Conservation (phyloP, 2,888 invertebrate species). For the Argyra leucocephala region DNA sequence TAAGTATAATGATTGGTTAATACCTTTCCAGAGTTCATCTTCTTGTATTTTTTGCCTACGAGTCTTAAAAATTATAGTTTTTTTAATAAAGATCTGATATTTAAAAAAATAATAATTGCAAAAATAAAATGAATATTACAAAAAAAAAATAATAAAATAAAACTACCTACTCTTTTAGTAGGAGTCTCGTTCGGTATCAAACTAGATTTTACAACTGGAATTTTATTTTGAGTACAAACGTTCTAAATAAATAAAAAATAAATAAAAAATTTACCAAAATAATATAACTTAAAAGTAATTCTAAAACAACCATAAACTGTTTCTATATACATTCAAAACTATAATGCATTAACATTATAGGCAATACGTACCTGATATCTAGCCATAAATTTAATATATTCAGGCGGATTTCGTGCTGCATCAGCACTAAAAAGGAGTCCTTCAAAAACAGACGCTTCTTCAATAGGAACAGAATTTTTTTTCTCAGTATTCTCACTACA, state of each 20-base stretch:
- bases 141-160: background rate
- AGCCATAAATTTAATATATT: constrained; percentile 41
- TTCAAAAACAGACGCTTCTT: constrained; percentile 27
- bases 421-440: constrained; percentile 38
- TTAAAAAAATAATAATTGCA: background rate
- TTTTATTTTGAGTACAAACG: constrained; percentile 36
- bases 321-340: background rate
- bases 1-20: constrained; percentile 40
- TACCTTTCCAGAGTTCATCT: constrained; percentile 42
- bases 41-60: constrained; percentile 38
- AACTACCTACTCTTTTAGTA: constrained; percentile 19
- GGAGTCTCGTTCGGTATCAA: background rate
- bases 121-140: background rate
- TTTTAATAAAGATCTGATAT: background rate
- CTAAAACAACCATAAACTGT: background rate
- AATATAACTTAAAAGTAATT: background rate
- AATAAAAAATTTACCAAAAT: background rate
- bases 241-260: constrained; percentile 26
- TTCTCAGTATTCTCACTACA: constrained; percentile 22
- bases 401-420: constrained; percentile 36
- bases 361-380: constrained; percentile 36
- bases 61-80: constrained; percentile 27
- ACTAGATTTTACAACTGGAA: constrained; percentile 32
- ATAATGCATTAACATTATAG: background rate
- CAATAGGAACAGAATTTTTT: constrained; percentile 11